phyloP scores from a whole-genome alignment of 2,113 vertebrate genomes.

The Atlantisia rogersi region DNA sequence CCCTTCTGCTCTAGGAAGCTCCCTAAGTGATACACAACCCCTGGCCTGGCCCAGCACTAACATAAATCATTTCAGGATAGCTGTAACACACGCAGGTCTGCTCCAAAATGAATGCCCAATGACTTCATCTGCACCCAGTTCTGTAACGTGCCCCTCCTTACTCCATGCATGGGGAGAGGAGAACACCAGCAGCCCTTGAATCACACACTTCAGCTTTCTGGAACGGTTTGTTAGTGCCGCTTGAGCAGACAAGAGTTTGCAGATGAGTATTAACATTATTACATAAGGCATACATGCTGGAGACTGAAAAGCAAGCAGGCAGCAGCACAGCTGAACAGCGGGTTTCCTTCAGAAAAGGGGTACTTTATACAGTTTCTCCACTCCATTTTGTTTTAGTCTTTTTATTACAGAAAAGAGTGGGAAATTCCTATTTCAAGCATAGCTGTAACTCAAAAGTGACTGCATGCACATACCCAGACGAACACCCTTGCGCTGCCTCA shows the following conservation, averaged over 20 bases:
- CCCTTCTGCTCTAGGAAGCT: neutral
- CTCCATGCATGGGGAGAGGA: neutral
- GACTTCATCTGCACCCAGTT: neutral
- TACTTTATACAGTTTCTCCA: neutral
- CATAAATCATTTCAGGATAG: rapidly evolving
- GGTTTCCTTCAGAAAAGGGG: neutral
- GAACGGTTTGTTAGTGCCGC: rapidly evolving
- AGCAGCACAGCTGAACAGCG: neutral
- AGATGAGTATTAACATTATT: neutral
- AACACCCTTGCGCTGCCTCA: neutral
- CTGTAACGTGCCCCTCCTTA: neutral
- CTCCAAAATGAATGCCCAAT: neutral
- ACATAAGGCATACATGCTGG: rapidly evolving
- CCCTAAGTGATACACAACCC: rapidly evolving
- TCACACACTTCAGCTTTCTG: rapidly evolving
- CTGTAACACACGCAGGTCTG: neutral
- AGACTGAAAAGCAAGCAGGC: neutral
- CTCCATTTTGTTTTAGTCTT: neutral
- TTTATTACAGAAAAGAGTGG: neutral
- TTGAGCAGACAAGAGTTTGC: neutral
- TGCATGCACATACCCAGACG: neutral
- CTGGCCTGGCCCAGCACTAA: neutral
- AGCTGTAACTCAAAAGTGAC: neutral
- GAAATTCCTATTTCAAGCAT: neutral
- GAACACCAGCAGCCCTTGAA: neutral